These are phyloP conservation scores for Drosophila kohkoa DNA, from an alignment of 1,140 invertebrate species.

Conservation along the genomic window DNA sequence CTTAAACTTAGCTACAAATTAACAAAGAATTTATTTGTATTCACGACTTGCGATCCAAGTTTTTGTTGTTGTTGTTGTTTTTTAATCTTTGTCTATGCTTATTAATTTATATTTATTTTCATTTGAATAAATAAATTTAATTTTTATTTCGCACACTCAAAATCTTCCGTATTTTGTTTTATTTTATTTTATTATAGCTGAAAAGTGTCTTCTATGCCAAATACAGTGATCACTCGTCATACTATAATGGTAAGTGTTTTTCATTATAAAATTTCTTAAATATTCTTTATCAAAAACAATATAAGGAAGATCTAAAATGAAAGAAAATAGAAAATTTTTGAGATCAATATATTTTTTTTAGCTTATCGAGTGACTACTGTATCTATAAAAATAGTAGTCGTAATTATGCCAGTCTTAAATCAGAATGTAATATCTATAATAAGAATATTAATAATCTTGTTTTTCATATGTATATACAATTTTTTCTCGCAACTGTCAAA, in stretches of 20 bases:
- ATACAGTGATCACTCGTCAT: not conserved
- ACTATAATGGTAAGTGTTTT: constrained; percentile 6
- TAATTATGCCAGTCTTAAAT: constrained; percentile 38
- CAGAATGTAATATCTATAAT: constrained; percentile 33
- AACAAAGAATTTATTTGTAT: constrained; percentile 68
- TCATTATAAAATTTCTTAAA: not conserved
- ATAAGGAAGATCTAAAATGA: not conserved
- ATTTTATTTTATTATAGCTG: constrained; percentile 12
- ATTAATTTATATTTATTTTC: constrained; percentile 63
- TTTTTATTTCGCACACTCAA: constrained; percentile 26
- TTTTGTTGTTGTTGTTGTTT: not conserved
- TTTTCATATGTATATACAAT: constrained; percentile 4
- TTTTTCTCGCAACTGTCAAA: constrained; percentile 45
- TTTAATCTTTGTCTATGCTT: constrained; percentile 41
- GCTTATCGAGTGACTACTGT: not conserved
- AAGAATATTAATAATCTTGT: constrained; percentile 15
- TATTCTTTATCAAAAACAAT: not conserved
- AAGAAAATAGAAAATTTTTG: no score
- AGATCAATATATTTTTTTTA: not conserved
- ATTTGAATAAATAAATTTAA: constrained; percentile 40
- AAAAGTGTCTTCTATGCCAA: not conserved
- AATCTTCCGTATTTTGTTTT: constrained; percentile 37
- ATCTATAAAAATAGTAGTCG: constrained; percentile 2
- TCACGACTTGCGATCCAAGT: constrained; percentile 1
- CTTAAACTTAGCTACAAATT: constrained; percentile 66